phyloP scores from a whole-genome alignment of 2,888 invertebrate species.

The Macaria liturata region DNA sequence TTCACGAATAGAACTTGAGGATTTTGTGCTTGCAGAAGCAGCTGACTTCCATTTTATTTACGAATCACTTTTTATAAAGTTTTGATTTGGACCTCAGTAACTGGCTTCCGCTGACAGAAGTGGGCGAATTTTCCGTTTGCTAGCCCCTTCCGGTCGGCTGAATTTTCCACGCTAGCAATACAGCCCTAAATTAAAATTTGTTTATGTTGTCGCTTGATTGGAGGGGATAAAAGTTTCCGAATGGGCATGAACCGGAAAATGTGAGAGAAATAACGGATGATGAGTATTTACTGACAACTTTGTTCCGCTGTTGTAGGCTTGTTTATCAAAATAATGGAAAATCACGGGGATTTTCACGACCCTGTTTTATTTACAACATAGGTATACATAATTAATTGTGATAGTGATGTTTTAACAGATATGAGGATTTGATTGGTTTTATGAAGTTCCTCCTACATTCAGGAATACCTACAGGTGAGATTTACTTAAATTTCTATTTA shows the following conservation, averaged over 20 bases:
- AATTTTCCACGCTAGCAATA: constrained; percentile 54
- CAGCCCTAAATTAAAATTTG: constrained; percentile 61
- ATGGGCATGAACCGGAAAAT: constrained; percentile 15
- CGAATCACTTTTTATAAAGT: neutral
- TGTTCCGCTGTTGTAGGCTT: constrained; percentile 6
- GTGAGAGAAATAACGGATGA: constrained; percentile 8
- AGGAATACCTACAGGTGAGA: too few species aligned
- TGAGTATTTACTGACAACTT: constrained; percentile 6
- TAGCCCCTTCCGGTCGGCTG: constrained; percentile 63
- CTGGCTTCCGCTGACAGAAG: constrained; percentile 1
- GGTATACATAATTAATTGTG: too few species aligned
- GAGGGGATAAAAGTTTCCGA: constrained; percentile 23
- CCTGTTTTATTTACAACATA: too few species aligned
- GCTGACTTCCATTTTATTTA: too few species aligned
- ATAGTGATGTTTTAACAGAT: too few species aligned
- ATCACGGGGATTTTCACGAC: too few species aligned
- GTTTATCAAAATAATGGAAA: neutral
- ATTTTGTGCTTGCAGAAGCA: too few species aligned
- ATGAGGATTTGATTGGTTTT: too few species aligned
- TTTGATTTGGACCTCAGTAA: neutral
- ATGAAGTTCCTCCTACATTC: too few species aligned
- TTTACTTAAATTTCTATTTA: too few species aligned
- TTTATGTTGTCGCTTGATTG: constrained; percentile 60
- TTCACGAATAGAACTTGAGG: too few species aligned
- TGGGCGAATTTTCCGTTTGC: constrained; percentile 37